Evolutionary conservation across 2,888 invertebrate genomes (phyloP).

Genomic region (Patella depressa): DNA sequence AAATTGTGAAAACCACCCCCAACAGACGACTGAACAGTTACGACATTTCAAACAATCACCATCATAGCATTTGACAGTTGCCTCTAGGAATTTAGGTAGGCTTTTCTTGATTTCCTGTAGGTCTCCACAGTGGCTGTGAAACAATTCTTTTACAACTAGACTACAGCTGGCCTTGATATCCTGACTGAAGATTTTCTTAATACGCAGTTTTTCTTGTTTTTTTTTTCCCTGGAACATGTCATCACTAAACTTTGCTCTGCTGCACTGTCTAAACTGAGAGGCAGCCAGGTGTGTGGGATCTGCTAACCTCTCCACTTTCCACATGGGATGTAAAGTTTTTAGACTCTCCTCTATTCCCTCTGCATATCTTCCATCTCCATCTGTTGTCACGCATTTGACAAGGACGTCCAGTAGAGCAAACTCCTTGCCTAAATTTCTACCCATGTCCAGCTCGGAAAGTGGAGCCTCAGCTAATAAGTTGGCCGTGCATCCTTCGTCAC

Average conservation of each 20-base stretch:
- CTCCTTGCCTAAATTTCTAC: not conserved
- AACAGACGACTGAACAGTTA: too few species aligned
- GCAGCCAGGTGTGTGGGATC: not conserved
- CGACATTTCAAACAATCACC: not conserved
- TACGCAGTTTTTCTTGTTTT: not conserved
- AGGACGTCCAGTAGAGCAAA: not conserved
- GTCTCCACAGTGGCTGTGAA: too few species aligned
- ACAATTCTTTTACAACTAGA: too few species aligned
- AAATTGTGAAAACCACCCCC: too few species aligned
- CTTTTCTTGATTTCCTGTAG: not conserved
- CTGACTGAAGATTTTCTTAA: not conserved
- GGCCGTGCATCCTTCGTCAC: constrained; percentile 24
- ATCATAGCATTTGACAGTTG: not conserved
- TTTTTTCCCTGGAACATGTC: not conserved
- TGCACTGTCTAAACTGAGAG: not conserved
- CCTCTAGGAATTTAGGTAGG: not conserved
- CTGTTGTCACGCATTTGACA: not conserved
- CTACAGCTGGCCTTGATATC: too few species aligned
- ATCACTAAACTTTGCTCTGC: not conserved
- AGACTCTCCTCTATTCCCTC: not conserved
- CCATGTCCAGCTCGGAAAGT: constrained; percentile 12
- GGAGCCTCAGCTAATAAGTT: constrained; percentile 11
- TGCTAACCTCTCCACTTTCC: not conserved
- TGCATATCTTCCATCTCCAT: not conserved
- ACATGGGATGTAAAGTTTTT: not conserved